Percentiles rank a stretch among this genome's conserved stretches.
phyloP scores from a whole-genome alignment of 2,888 invertebrate species.

The Drosophila kambysellisi region DNA sequence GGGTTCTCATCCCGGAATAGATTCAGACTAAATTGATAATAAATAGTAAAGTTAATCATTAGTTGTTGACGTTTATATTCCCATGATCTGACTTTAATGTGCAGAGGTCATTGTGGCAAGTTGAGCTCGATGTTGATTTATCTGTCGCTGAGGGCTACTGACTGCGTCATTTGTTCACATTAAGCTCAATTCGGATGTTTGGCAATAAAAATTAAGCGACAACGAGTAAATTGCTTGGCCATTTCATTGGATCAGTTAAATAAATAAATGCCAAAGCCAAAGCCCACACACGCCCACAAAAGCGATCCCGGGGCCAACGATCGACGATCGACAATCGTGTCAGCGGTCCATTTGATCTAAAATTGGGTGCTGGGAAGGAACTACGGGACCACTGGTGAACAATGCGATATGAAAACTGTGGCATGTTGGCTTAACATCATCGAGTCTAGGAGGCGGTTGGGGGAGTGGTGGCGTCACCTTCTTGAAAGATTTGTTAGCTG shows the following conservation, averaged over 20 bases:
- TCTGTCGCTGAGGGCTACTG: conserved; percentile 41
- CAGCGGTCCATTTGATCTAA: conserved; percentile 77
- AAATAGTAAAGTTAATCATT: not conserved
- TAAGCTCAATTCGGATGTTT: conserved; percentile 61
- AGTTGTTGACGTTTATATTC: not conserved
- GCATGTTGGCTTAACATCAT: conserved; percentile 70
- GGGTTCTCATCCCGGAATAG: not conserved
- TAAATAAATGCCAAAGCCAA: conserved; percentile 50
- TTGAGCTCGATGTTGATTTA: conserved; percentile 48
- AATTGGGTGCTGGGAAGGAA: conserved; percentile 29
- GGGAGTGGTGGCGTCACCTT: not conserved
- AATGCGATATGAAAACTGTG: conserved; percentile 52
- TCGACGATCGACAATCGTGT: conserved; percentile 72
- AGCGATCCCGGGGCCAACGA: conserved; percentile 53
- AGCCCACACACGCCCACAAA: conserved; percentile 61
- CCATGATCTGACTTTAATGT: not conserved
- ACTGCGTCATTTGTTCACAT: conserved; percentile 62
- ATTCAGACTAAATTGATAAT: not conserved
- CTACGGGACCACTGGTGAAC: conserved; percentile 13
- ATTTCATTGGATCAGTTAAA: conserved; percentile 40
- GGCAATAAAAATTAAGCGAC: conserved; percentile 72
- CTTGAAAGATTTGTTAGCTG: conserved; percentile 23
- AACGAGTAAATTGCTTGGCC: conserved; percentile 46
- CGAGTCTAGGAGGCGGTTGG: not conserved
- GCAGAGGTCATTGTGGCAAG: not conserved